Percentiles rank a stretch among this genome's conserved stretches.
These are phyloP conservation scores for Branchinecta lindahli DNA, from an alignment of 1,140 invertebrate genomes.

Conservation along the genomic window DNA sequence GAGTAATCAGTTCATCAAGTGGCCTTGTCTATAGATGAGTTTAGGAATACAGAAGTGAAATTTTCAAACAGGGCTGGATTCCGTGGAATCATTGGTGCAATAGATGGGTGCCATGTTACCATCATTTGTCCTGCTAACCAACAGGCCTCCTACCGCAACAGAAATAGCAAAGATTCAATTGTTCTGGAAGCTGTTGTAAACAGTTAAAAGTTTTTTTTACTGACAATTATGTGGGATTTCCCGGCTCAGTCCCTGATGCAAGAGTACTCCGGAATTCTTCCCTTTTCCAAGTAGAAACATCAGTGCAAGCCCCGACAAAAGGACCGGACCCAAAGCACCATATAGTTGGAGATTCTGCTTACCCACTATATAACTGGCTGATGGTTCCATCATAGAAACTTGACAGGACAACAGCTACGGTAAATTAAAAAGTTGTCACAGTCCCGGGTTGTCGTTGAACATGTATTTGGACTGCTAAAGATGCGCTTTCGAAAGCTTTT, in stretches of 20 bases:
- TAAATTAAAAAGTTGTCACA: neutral
- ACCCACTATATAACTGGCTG: neutral
- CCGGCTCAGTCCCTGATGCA: neutral
- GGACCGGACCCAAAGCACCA: neutral
- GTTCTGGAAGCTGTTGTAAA: neutral
- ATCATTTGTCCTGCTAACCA: neutral
- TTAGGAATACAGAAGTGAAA: neutral
- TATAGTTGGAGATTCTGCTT: neutral
- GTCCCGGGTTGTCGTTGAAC: neutral
- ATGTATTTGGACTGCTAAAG: slow-evolving; percentile 3
- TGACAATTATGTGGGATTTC: neutral
- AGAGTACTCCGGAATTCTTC: neutral
- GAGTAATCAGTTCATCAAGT: neutral
- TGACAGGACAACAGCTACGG: neutral
- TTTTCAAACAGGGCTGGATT: slow-evolving; percentile 5
- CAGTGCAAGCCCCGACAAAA: neutral
- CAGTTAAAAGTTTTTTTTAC: neutral
- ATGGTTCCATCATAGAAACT: neutral
- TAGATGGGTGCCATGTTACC: neutral
- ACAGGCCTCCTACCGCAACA: neutral
- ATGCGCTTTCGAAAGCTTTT: neutral
- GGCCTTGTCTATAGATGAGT: neutral
- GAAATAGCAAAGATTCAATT: neutral
- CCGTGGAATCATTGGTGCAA: neutral
- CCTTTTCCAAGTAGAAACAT: neutral